Evolutionary conservation across 1,140 invertebrate genomes (phyloP), one percentile per base, ranked within the genome.

Genomic region (Drosophila tani): DNA sequence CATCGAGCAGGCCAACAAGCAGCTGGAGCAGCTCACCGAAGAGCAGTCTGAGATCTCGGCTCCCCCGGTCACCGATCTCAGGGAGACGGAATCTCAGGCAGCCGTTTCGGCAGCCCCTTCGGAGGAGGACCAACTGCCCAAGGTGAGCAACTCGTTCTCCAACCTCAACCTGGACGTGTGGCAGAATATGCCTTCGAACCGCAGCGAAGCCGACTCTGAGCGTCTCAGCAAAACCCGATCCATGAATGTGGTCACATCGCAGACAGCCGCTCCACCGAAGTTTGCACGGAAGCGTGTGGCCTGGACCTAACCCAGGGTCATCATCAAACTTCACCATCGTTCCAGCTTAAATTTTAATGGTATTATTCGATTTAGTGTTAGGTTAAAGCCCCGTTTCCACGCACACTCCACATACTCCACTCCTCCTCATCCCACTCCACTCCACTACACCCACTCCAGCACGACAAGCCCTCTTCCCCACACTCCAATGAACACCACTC

Each of bases 1-100:
- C 19, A 93, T 94, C 64, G 93, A 94, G 69, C 84, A 92, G 67
- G 92, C 92, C 56, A 92, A 93, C 75, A 81, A 92, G 17, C 92
- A 94, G 58, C 65, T 94, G 49, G 78, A 93, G 63, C 60, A 79
- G 15, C 69, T 93, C n/a, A 91, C 86, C 66, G 75, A 91, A 43
- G 84, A 93, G 51, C 58, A 80, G 57, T 4, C 45, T 3, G 46
- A 56, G 41, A 40, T 24, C 15, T 17, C 8, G 29, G 8, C 24
- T 15, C 68, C 62, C 1, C 17, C 68, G 7, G 7, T 14, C 1
- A 11, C 15, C 15, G 21, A 27, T 21, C 59, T 40, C 14, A 43
- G 29, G 21, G 67, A 46, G 24, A 17, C 24, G 32, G 50, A 50
- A 19, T 32, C 53, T 11, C 19, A 57, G 27, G 15, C 45, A 1